phyloP scores from a whole-genome alignment of 2,888 invertebrate species.

The Folsomia candida region DNA sequence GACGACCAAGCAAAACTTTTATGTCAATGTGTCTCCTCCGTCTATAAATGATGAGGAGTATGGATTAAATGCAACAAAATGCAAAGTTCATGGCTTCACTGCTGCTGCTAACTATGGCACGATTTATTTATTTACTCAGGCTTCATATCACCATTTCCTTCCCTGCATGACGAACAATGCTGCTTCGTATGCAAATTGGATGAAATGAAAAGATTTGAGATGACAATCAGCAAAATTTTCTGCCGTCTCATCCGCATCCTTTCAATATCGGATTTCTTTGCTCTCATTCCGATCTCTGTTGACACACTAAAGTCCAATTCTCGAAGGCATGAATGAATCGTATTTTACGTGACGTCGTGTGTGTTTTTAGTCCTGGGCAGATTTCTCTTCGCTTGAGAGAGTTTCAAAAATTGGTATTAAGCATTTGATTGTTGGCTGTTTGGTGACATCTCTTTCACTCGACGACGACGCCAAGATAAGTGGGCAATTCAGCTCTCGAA shows the following conservation, averaged over 20 bases:
- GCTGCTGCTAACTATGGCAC: neutral
- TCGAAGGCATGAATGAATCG: too few relatives aligned
- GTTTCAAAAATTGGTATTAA: neutral
- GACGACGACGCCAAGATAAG: too few relatives aligned
- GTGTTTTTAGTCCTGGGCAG: neutral
- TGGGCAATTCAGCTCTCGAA: too few relatives aligned
- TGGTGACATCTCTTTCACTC: neutral
- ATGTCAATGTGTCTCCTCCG: too few relatives aligned
- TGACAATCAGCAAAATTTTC: constrained; percentile 18
- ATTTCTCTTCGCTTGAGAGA: neutral
- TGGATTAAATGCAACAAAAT: neutral
- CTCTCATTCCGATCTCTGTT: constrained; percentile 7
- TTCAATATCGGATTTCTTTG: constrained; percentile 11
- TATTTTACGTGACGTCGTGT: too few relatives aligned
- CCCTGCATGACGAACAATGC: neutral
- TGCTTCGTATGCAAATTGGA: neutral
- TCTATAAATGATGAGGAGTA: neutral
- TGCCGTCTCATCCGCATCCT: constrained; percentile 11
- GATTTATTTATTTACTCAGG: neutral
- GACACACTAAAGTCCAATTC: constrained; percentile 5
- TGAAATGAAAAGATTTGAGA: constrained; percentile 3
- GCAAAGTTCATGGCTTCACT: neutral
- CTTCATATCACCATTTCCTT: neutral
- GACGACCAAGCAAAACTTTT: neutral
- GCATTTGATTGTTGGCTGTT: neutral